Conservation (phyloP, 1,140 invertebrate genomes). For the Drosophila chauvacae region DNA sequence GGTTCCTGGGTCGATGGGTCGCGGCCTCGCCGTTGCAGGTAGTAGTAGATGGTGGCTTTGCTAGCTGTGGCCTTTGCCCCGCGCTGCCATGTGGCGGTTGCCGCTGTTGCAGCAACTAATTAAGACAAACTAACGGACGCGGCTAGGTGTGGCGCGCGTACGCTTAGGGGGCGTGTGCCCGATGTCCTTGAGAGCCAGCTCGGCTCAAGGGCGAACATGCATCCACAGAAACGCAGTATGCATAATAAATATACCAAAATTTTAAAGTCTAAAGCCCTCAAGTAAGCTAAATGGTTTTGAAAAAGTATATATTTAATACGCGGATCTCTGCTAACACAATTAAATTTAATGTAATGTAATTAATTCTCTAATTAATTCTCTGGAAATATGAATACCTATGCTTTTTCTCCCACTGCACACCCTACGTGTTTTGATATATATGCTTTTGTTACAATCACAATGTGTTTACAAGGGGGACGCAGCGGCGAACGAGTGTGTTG, state of each 20-base stretch:
- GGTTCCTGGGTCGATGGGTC: constrained; percentile 40
- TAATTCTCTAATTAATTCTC: background rate
- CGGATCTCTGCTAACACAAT: background rate
- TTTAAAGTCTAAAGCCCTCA: background rate
- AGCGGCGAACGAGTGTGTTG: constrained; percentile 50
- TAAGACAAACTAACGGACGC: constrained; percentile 75
- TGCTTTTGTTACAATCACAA: constrained; percentile 79
- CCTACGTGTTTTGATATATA: constrained; percentile 68
- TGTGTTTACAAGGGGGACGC: constrained; percentile 71
- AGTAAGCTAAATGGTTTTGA: background rate
- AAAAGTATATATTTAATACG: background rate
- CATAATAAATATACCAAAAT: background rate
- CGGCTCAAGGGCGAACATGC: constrained; percentile 57
- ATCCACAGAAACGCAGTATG: constrained; percentile 8
- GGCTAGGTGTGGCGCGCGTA: constrained; percentile 18
- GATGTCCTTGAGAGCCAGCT: constrained; percentile 58
- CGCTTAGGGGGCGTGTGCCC: constrained; percentile 13
- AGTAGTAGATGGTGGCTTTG: constrained; percentile 35
- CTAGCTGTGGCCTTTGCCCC: constrained; percentile 42
- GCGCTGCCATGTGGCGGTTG: constrained; percentile 33
- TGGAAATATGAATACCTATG: background rate
- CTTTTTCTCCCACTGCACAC: constrained; percentile 8
- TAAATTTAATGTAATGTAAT: background rate
- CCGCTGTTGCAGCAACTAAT: constrained; percentile 65
- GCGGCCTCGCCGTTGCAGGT: constrained; percentile 24